phyloP scores from a whole-genome alignment of 2,797 vertebrate species.

The Tapera naevia region DNA sequence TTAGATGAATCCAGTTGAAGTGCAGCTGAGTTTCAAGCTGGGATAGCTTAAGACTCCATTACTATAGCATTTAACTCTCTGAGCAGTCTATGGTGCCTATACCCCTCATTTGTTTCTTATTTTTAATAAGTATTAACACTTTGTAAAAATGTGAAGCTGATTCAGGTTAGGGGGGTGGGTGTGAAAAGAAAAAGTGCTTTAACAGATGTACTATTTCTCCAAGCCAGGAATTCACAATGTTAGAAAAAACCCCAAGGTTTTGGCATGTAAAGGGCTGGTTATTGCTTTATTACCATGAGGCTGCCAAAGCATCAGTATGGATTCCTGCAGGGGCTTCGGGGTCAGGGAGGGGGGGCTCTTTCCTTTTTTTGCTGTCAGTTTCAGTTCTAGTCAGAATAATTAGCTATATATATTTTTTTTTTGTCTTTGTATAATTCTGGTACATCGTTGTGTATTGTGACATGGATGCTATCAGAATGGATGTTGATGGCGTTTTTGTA shows the following conservation, averaged over 20 bases:
- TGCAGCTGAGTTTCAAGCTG: neutral
- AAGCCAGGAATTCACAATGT: neutral
- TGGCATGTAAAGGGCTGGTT: conserved; percentile 38
- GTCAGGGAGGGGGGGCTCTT: neutral
- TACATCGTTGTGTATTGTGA: conserved; percentile 70
- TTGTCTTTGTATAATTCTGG: conserved; percentile 65
- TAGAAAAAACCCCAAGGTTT: neutral
- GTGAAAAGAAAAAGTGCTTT: conserved; percentile 5
- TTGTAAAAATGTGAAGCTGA: neutral
- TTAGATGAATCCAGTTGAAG: neutral
- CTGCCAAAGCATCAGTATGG: conserved; percentile 20
- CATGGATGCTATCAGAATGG: conserved; percentile 60
- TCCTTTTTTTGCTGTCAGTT: conserved; percentile 41
- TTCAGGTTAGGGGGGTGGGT: neutral
- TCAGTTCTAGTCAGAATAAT: conserved; percentile 66
- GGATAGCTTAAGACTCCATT: neutral
- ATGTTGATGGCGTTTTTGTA: conserved; percentile 48
- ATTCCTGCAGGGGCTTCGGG: conserved; percentile 29
- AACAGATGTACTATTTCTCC: neutral
- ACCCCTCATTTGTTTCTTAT: conserved; percentile 22
- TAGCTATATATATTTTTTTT: conserved; percentile 21
- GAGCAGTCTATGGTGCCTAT: conserved; percentile 64
- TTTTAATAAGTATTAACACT: conserved; percentile 28
- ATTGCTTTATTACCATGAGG: neutral
- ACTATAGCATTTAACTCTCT: conserved; percentile 9